Conservation (phyloP, 2,888 invertebrate genomes). For the Strigamia crassipes region DNA sequence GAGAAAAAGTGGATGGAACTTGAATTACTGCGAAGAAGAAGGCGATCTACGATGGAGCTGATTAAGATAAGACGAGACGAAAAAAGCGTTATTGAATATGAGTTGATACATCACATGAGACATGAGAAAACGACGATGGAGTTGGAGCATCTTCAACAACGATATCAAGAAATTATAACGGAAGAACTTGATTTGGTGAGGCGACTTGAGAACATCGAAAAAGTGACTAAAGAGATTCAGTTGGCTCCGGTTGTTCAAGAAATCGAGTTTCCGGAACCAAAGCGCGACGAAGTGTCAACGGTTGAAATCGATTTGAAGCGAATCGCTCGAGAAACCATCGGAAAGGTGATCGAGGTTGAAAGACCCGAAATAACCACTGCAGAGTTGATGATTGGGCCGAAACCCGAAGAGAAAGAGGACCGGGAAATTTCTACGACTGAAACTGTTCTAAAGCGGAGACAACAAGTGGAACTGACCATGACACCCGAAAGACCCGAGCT, state of each 20-base stretch:
- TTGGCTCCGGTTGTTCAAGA: not conserved
- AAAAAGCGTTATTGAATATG: not conserved
- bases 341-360: slow-evolving; percentile 18
- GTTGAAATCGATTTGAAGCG: not conserved
- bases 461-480: slow-evolving; percentile 20
- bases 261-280: slow-evolving; percentile 36
- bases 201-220: not conserved
- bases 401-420: slow-evolving; percentile 44
- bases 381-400: not conserved
- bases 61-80: not conserved
- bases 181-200: not conserved
- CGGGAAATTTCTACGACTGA: slow-evolving; percentile 9
- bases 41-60: not conserved
- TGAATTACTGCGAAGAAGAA: not conserved
- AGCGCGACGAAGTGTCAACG: slow-evolving; percentile 49
- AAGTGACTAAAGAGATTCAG: slow-evolving; percentile 11
- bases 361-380: slow-evolving; percentile 5
- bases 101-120: not conserved
- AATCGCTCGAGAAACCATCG: slow-evolving; percentile 26
- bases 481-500: slow-evolving; percentile 44
- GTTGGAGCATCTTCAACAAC: not conserved
- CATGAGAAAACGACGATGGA: not conserved
- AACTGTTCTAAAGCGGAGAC: not conserved
- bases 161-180: slow-evolving; percentile 1
- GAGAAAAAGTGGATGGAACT: slow-evolving; percentile 1